Base-by-base conservation (phyloP, 2,113 vertebrate species). In the Eptatretus burgeri region DNA sequence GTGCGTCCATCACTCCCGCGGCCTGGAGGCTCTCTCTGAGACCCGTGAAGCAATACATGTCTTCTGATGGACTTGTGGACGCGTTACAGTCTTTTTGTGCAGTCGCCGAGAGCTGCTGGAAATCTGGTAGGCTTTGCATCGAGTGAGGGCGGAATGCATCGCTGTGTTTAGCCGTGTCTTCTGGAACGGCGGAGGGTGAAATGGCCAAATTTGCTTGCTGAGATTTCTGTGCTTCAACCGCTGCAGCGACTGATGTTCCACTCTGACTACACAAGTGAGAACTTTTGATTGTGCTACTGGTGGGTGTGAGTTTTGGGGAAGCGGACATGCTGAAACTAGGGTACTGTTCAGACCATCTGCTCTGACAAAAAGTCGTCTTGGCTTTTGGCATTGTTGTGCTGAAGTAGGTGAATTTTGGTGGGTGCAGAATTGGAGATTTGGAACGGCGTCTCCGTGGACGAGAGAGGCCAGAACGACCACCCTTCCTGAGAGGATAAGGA, bases 401-500 rank as follows among this genome's bases (percentile, higher is more conserved):
- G 75, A 83, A 86, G 66, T 95, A 89, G 64, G 85, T 86, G 67
- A 96, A 95, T 70, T 82, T 93, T 0, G 91, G 82, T 51, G 84
- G 83, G 65, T 93, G 87, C 67, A 95, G 81, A 67, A 98, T 81
- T 1, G 91, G 91, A 65, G 91, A 94, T 73, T 98, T 91, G 62
- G 91, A 94, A 64, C 83, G 75, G 12, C 89, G 77, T 12, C 83
- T 79, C 13, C 86, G 78, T 72, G 86, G 89, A 14, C 56, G 56
- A 60, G 56, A 41, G 27, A 41, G 27, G 27, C 3, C 27, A 41
- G 27, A 41, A 5, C 27, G 27, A 7, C 27, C 27, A 41, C 27
- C 27, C 27, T 41, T 41, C 27, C 27, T 41, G 27, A 41, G 27
- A 41, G 27, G 27, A 41, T 41, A 41, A 41, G 27, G 27, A 41